Conservation (phyloP, 2,797 vertebrate genomes). For the Heliangelus exortis region DNA sequence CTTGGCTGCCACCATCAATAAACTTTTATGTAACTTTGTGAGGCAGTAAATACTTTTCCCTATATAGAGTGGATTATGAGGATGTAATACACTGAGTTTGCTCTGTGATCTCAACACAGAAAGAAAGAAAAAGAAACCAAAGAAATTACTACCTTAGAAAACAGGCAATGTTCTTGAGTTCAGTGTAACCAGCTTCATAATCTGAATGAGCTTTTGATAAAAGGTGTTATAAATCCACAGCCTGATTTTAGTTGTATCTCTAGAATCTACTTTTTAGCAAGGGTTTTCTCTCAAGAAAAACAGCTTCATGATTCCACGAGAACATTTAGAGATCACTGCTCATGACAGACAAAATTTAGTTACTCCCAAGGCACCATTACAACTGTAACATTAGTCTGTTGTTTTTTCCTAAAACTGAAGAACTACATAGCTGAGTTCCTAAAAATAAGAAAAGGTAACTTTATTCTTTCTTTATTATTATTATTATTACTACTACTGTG, state of each 20-base stretch:
- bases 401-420: not conserved
- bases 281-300: conserved; percentile 37
- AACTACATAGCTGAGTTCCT: not conserved
- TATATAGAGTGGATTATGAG: not conserved
- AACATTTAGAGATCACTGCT: not conserved
- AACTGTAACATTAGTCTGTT: not conserved
- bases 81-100: not conserved
- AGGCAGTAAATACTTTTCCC: not conserved
- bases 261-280: conserved; percentile 7
- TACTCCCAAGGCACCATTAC: not conserved
- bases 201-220: conserved; percentile 41
- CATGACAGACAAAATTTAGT: not conserved
- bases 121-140: not conserved
- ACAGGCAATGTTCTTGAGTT: not conserved
- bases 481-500: not conserved
- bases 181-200: conserved; percentile 1
- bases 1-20: not conserved
- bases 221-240: conserved; percentile 51
- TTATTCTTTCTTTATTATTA: not conserved
- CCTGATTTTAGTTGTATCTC: conserved; percentile 38
- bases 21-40: not conserved
- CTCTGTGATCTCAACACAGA: not conserved
- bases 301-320: not conserved
- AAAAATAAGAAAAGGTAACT: not conserved
- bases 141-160: not conserved